phyloP scores from a whole-genome alignment of 1,140 invertebrate species.

The Medauroidea extradentata region DNA sequence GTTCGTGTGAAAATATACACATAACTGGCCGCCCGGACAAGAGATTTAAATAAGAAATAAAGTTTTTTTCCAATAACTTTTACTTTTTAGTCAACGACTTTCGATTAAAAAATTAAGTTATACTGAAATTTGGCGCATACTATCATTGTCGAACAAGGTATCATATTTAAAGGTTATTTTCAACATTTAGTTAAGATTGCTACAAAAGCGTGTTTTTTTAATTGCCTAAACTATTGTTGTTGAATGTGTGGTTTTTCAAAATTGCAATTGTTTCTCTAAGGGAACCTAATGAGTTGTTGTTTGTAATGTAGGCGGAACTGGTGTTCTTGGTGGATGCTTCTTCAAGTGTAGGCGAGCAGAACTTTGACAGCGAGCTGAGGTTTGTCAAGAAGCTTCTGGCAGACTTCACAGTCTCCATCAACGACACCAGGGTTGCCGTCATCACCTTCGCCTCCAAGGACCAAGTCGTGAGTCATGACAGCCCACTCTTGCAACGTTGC shows the following conservation, averaged over 20 bases:
- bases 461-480: slow-evolving; percentile 41
- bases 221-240: not conserved
- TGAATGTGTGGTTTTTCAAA: too few species aligned
- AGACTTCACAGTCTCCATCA: slow-evolving; percentile 60
- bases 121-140: not conserved
- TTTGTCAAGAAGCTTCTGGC: slow-evolving; percentile 68
- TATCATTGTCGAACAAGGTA: not conserved
- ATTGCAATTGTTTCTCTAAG: not conserved
- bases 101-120: not conserved
- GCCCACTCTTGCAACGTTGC: too few species aligned
- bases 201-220: not conserved
- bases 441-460: slow-evolving; percentile 61
- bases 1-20: too few species aligned
- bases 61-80: too few species aligned
- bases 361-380: slow-evolving; percentile 64
- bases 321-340: slow-evolving; percentile 68
- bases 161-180: too few species aligned
- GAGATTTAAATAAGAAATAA: too few species aligned
- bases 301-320: slow-evolving; percentile 50
- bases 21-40: too few species aligned
- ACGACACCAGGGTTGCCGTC: slow-evolving; percentile 59
- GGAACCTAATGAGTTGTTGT: not conserved
- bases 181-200: too few species aligned
- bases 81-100: too few species aligned
- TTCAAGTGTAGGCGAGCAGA: slow-evolving; percentile 58